Evolutionary conservation across 1,140 invertebrate species (phyloP).

Genomic region (Colletes gigas): DNA sequence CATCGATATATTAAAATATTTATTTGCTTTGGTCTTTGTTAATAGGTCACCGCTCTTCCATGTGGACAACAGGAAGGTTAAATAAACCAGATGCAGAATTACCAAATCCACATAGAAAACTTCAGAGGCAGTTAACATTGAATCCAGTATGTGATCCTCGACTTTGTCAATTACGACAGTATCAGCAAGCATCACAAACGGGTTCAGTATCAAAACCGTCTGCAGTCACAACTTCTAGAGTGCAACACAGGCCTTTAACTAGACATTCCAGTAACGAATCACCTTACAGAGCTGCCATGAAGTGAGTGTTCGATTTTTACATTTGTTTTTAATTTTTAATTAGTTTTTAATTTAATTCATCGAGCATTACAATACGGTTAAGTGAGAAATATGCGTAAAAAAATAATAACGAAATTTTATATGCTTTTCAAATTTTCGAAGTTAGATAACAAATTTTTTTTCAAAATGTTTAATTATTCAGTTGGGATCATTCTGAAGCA

Average conservation of each 20-base stretch:
- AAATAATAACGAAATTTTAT: background rate
- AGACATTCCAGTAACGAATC: conserved; percentile 75
- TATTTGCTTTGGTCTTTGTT: background rate
- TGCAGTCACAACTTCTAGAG: conserved; percentile 61
- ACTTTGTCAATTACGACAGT: conserved; percentile 81
- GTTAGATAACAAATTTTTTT: background rate
- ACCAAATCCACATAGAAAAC: conserved; percentile 88
- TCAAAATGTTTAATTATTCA: conserved; percentile 53
- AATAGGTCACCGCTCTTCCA: conserved; percentile 63
- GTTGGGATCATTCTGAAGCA: conserved; percentile 77
- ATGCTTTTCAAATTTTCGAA: background rate
- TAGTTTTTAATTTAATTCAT: background rate
- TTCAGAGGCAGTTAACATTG: conserved; percentile 90
- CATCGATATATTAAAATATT: background rate
- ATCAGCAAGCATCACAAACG: conserved; percentile 61
- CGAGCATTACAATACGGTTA: background rate
- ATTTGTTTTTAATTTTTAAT: background rate
- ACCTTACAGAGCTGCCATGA: conserved; percentile 72
- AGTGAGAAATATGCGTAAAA: background rate
- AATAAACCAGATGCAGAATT: conserved; percentile 75
- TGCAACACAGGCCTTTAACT: conserved; percentile 70
- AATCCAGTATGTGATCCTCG: conserved; percentile 90
- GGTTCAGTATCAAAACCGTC: conserved; percentile 56
- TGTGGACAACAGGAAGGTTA: conserved; percentile 69
- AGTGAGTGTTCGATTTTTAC: conserved; percentile 52